phyloP scores from a whole-genome alignment of 2,113 vertebrate species.

The Xyrauchen texanus region DNA sequence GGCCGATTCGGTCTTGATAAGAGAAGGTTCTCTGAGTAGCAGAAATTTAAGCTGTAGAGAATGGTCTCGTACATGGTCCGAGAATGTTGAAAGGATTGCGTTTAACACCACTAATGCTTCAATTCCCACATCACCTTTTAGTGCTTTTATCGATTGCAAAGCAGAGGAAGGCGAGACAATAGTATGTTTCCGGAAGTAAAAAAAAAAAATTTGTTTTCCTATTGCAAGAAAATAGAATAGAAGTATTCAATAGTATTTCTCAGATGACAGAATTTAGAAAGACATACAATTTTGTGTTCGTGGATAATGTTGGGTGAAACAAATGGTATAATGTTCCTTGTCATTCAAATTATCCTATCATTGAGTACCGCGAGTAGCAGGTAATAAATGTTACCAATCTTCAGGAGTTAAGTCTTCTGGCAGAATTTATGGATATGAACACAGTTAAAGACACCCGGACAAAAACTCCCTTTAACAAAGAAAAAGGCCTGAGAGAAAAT shows the following conservation, averaged over 20 bases:
- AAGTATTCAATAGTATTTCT: too few species aligned
- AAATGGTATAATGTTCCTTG: too few species aligned
- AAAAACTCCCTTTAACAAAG: constrained; percentile 20
- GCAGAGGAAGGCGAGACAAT: not conserved
- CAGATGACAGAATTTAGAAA: too few species aligned
- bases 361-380: too few species aligned
- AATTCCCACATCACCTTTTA: constrained; percentile 50
- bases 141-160: constrained; percentile 39
- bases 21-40: not conserved
- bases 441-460: not conserved
- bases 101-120: constrained; percentile 45
- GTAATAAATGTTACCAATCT: too few species aligned
- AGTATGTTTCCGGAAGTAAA: too few species aligned
- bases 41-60: constrained; percentile 23
- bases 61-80: not conserved
- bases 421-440: too few species aligned
- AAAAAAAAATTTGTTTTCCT: not conserved
- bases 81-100: constrained; percentile 46
- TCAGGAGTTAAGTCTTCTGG: too few species aligned
- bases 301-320: too few species aligned
- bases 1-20: constrained; percentile 45
- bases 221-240: too few species aligned
- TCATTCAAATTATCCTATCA: too few species aligned
- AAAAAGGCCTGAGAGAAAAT: constrained; percentile 31
- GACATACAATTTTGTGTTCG: too few species aligned